Base-by-base conservation (phyloP, 2,888 invertebrate genomes). In the Philopedon plagiatum region DNA sequence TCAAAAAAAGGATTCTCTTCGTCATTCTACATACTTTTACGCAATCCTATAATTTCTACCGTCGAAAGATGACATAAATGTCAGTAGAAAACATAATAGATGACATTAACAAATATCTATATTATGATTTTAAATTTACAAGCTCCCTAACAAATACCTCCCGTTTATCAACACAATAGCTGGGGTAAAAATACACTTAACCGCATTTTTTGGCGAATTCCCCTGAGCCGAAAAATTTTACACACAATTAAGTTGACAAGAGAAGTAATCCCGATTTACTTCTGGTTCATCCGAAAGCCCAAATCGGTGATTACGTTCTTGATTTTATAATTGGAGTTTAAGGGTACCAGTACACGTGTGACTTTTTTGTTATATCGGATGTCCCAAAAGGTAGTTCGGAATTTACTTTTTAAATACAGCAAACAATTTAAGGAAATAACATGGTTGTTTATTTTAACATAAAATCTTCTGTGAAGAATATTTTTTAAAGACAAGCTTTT, bases 201-300 rank as follows among this genome's bases (percentile, higher is more conserved):
- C 15, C 51, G 7, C 51, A 51, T 51, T 51, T 51, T 51, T 51
- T 51, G 29, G 15, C 23, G 8, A 11, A 7, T 44, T 60, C 60
- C 29, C 29, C 44, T 37, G 26, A 44, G 41, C 61, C 49, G 15
- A 49, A 49, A 62, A 62, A 62, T 62, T 62, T 62, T 49, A 46
- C 62, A 46, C 46, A 46, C 62, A 62, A 62, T 62, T 62, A 49
- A 21, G 46, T 49, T 46, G 46, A 49, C 21, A 49, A 46, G 34
- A 15, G 15, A n/a, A 29, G 51, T 29, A 51, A 51, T 51, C 51
- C 21, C 46, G 46, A 29, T 51, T 51, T 51, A 29, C 51, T 51
- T 29, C 15, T 13, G 13, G 26, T 15, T 49, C 62, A 46, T 34
- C 34, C 34, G 23, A 44, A 61, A 61, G 15, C 62, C 62, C 5